Percentiles rank a stretch among this genome's conserved stretches.
These are phyloP conservation scores for Macrochelys suwanniensis DNA, from an alignment of 2,797 vertebrate species.

Conservation along the genomic window DNA sequence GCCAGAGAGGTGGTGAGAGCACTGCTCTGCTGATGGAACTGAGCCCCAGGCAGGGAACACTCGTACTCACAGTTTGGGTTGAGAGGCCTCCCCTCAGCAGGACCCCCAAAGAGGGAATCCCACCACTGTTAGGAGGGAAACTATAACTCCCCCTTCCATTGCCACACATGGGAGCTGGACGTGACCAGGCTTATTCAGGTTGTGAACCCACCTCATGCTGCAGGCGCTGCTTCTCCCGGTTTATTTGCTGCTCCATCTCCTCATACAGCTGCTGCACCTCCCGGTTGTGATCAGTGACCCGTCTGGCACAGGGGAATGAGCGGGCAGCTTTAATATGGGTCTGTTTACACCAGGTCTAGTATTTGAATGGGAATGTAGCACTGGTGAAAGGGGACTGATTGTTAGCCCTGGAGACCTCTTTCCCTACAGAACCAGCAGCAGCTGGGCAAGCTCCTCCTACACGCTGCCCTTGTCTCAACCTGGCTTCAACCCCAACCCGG, in stretches of 20 bases:
- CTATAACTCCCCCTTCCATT: neutral
- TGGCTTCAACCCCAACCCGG: neutral
- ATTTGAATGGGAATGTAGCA: neutral
- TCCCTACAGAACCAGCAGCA: neutral
- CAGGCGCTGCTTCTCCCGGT: constrained; percentile 70
- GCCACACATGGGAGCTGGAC: neutral
- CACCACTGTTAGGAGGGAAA: neutral
- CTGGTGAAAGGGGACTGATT: neutral
- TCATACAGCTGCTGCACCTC: constrained; percentile 81
- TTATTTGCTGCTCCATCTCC: constrained; percentile 82
- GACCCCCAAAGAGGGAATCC: neutral
- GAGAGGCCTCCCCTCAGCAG: neutral
- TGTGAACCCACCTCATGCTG: constrained; percentile 72
- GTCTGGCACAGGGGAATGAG: constrained; percentile 49
- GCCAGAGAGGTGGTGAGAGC: neutral
- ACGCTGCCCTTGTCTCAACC: neutral
- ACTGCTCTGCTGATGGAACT: neutral
- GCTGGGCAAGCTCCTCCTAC: neutral
- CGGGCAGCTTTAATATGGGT: neutral
- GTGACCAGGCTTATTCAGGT: neutral
- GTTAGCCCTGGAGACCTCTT: neutral
- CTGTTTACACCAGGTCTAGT: neutral
- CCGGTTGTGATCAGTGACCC: constrained; percentile 75
- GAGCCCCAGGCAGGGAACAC: neutral
- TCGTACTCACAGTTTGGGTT: too few species aligned